Evolutionary conservation across 1,140 invertebrate genomes (phyloP).

Genomic region (Lerema accius): DNA sequence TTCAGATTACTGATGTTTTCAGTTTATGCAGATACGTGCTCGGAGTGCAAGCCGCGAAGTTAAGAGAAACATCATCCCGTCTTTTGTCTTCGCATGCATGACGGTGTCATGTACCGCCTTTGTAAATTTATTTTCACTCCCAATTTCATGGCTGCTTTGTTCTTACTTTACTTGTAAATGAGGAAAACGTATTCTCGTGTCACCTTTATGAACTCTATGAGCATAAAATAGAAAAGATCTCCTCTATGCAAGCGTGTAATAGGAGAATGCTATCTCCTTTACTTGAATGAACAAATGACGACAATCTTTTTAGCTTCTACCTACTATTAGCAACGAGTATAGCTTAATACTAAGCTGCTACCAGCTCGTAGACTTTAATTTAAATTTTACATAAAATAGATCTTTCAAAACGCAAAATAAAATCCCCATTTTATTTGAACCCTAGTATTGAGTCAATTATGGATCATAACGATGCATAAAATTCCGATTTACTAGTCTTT

Average conservation of each 20-base stretch:
- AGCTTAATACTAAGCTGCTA: too few relatives aligned
- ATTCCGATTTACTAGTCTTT: too few relatives aligned
- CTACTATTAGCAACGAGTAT: too few relatives aligned
- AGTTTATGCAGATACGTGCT: slow-evolving; percentile 46
- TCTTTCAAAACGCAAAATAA: too few relatives aligned
- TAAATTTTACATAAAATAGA: too few relatives aligned
- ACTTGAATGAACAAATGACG: not conserved
- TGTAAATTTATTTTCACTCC: slow-evolving; percentile 20
- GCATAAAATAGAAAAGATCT: not conserved
- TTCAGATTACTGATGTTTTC: slow-evolving; percentile 51
- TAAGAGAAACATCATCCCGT: slow-evolving; percentile 37
- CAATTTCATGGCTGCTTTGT: slow-evolving; percentile 15
- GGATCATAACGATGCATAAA: too few relatives aligned
- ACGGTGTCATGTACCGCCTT: slow-evolving; percentile 4
- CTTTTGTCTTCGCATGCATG: slow-evolving; percentile 25
- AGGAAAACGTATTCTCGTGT: slow-evolving; percentile 9
- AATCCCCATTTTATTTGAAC: too few relatives aligned
- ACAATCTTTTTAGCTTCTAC: too few relatives aligned
- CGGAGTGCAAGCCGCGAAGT: slow-evolving; percentile 33
- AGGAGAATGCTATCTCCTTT: not conserved
- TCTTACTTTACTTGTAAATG: slow-evolving; percentile 8
- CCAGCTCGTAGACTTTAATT: too few relatives aligned
- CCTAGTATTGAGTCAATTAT: too few relatives aligned
- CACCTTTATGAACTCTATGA: slow-evolving; percentile 1
- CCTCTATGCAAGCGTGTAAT: slow-evolving; percentile 2